Evolutionary conservation across 2,797 vertebrate species (phyloP), one percentile per base, ranked within the genome.

Genomic region (Enteromius paludinosus): DNA sequence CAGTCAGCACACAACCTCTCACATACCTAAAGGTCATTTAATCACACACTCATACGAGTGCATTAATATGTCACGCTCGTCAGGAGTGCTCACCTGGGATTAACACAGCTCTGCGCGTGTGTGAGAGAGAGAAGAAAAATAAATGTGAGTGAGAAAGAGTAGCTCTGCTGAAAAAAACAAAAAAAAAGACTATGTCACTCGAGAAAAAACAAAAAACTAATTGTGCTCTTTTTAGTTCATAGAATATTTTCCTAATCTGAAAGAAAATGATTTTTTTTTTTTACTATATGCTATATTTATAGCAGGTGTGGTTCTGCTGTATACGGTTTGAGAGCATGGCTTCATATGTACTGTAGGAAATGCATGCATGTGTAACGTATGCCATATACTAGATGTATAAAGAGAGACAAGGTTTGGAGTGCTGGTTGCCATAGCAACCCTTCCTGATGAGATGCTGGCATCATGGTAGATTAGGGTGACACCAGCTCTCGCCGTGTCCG

Each of bases 391-490:
- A 61, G 84, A 78, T 61, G 30, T n/a, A 65, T 43, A 43, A 65
- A 18, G 6, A 64, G 49, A 76, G 81, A 68, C 68, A 18, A 73
- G 74, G 61, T 74, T 71, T 80, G 74, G 72, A 83, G 61, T 76
- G 86, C 72, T 49, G 33, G 86, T 86, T 74, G 81, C 83, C 83
- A 87, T 85, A 84, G 86, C 62, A 86, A 87, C 86, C 64, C 10
- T 49, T 71, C 35, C 74, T 89, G 90, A 89, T 87, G 87, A 92
- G 86, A 89, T 88, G 84, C 85, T 84, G 84, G 83, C 62, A 71
- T 62, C 68, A 71, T 85, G 76, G 69, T 70, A 87, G 90, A 92
- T 91, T 89, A 91, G 76, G 90, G 86, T 87, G 88, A 91, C 82
- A 86, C 87, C 84, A 81, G 79, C 73, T 87, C 79, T 84, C 84